Base-by-base conservation (phyloP, 2,888 invertebrate species). In the Clostera curtula region DNA sequence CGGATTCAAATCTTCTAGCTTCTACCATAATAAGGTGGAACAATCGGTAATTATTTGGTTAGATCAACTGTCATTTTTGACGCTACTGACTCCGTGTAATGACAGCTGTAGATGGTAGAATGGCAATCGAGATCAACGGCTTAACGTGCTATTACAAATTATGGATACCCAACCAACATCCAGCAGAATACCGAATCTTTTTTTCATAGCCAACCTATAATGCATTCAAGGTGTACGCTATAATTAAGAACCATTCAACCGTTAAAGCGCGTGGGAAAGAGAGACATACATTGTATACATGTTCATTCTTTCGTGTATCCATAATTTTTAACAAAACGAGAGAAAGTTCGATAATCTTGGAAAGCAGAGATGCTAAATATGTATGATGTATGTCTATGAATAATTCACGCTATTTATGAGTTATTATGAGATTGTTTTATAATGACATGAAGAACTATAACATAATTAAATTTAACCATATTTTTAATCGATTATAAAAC, bases 291-390 rank as follows among this genome's bases (percentile, higher is more conserved):
- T 11, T 13, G 12, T 17, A 21, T 7, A 13, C 19, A n/a, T 12
- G 6, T 3, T 6, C 19, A 19, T 19, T 10, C 19, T 19, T 10
- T 10, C n/a, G n/a, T n/a, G n/a, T n/a, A n/a, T n/a, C 7, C 4
- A 20, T 11, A n/a, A n/a, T n/a, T 6, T 7, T 20, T 6, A 12
- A 20, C 2, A 29, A 38, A 38, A 30, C 19, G 11, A 11, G 34
- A 34, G 48, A 43, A 43, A 43, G 43, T 43, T 19, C 7, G 5
- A 17, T 33, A 36, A n/a, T n/a, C n/a, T n/a, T 30, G 24, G 29
- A 28, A 14, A 42, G 29, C 12, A 20, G 46, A 46, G 37, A 20
- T 30, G 30, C 37, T 25, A 29, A 38, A 25, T 25, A 30, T 32
- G 30, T 30, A 17, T 19, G 10, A 16, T n/a, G n/a, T n/a, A n/a